phyloP scores from a whole-genome alignment of 2,888 invertebrate genomes.

The Zygaena filipendulae region DNA sequence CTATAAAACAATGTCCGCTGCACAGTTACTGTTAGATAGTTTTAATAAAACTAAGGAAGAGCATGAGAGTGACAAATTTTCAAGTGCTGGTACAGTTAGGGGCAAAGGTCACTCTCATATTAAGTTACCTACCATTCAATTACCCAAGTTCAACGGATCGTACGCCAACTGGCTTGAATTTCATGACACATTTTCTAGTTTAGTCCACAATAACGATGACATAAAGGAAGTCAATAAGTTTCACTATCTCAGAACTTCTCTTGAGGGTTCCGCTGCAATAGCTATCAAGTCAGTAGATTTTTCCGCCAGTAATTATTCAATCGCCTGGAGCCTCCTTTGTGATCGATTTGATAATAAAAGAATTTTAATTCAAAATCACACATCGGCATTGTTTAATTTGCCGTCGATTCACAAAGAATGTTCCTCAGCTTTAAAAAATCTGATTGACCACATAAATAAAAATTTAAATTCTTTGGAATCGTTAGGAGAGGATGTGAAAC shows the following conservation, averaged over 20 bases:
- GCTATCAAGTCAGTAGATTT: constrained; percentile 12
- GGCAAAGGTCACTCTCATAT: too few species aligned
- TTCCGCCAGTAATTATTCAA: constrained; percentile 8
- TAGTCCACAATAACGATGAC: constrained; percentile 17
- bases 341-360: constrained; percentile 12
- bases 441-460: constrained; percentile 5
- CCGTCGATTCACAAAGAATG: constrained; percentile 3
- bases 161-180: constrained; percentile 22
- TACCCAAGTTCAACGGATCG: constrained; percentile 17
- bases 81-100: too few species aligned
- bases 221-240: constrained; percentile 20
- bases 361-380: constrained; percentile 11
- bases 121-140: constrained; percentile 19
- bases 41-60: too few species aligned
- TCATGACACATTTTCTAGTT: constrained; percentile 16
- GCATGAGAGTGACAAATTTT: too few species aligned
- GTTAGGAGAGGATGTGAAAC: constrained; percentile 6
- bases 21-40: too few species aligned
- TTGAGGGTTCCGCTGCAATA: constrained; percentile 13
- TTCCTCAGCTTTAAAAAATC: constrained; percentile 1
- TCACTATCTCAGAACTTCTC: constrained; percentile 18
- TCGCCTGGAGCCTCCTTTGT: constrained; percentile 10
- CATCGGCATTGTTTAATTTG: constrained; percentile 12
- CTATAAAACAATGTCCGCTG: too few species aligned
- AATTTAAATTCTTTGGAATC: constrained; percentile 7